Percentiles rank a stretch among this genome's conserved stretches.
Evolutionary conservation across 2,113 vertebrate species (phyloP).

Genomic region (Aramus guarauna): DNA sequence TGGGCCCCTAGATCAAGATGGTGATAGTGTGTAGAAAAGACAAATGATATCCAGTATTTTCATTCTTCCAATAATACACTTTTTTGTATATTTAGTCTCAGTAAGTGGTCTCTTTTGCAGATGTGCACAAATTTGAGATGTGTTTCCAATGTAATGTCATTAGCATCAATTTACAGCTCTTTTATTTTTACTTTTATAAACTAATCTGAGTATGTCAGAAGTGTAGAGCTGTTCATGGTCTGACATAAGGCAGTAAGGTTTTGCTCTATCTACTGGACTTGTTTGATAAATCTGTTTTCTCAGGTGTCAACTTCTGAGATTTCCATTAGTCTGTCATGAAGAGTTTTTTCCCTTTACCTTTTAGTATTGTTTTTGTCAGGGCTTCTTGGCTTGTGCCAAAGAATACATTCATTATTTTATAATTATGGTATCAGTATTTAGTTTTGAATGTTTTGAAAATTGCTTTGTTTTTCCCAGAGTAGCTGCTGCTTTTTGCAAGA

Average conservation of each 20-base stretch:
- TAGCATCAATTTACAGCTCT: background rate
- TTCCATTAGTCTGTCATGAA: background rate
- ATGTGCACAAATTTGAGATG: background rate
- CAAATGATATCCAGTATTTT: background rate
- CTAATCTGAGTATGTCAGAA: background rate
- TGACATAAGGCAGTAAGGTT: background rate
- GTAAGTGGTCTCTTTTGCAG: background rate
- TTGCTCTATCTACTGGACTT: background rate
- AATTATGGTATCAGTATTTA: background rate
- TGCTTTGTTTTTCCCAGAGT: background rate
- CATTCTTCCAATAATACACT: background rate
- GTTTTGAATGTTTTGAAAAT: background rate
- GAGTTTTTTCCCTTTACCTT: background rate
- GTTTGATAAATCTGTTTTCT: background rate
- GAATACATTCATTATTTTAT: background rate
- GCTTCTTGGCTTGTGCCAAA: background rate
- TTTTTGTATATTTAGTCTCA: background rate
- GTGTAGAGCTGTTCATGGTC: background rate
- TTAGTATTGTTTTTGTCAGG: background rate
- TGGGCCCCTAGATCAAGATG: background rate
- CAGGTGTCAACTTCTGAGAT: background rate
- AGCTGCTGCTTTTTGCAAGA: background rate
- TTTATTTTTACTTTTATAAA: background rate
- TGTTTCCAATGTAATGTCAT: background rate
- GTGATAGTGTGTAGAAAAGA: background rate